Evolutionary conservation across 2,113 vertebrate species (phyloP).

Genomic region (Thryonomys swinderianus): DNA sequence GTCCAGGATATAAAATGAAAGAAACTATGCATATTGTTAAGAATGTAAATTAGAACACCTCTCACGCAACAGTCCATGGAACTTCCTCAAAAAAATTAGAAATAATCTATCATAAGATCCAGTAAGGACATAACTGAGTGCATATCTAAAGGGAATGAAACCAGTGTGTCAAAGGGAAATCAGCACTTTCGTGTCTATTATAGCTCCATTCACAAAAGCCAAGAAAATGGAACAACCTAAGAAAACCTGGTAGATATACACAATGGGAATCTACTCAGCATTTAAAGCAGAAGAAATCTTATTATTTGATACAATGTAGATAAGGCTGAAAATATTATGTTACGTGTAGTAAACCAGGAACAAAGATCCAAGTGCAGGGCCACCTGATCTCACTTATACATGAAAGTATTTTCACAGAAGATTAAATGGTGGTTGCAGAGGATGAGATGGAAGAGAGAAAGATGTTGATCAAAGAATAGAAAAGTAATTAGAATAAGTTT

Average conservation of each 20-base stretch:
- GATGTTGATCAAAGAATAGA: not conserved
- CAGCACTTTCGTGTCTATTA: not conserved
- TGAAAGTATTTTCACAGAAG: not conserved
- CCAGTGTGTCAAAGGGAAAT: not conserved
- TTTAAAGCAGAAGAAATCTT: not conserved
- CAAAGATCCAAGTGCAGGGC: not conserved
- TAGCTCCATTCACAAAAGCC: not conserved
- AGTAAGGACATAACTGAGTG: not conserved
- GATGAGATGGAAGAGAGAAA: accelerated
- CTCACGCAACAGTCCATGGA: not conserved
- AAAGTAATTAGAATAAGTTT: not conserved
- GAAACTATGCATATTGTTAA: not conserved
- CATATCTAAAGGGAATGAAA: not conserved
- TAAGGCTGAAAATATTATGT: not conserved
- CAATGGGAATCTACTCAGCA: not conserved
- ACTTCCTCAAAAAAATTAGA: not conserved
- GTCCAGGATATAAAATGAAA: not conserved
- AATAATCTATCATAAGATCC: not conserved
- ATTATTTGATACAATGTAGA: not conserved
- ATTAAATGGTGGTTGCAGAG: not conserved
- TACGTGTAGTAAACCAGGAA: not conserved
- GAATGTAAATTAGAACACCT: not conserved
- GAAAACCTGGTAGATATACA: not conserved
- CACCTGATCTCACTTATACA: not conserved
- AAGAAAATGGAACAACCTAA: not conserved